phyloP scores from a whole-genome alignment of 2,113 vertebrate species.

The Hemichromis elongatus region DNA sequence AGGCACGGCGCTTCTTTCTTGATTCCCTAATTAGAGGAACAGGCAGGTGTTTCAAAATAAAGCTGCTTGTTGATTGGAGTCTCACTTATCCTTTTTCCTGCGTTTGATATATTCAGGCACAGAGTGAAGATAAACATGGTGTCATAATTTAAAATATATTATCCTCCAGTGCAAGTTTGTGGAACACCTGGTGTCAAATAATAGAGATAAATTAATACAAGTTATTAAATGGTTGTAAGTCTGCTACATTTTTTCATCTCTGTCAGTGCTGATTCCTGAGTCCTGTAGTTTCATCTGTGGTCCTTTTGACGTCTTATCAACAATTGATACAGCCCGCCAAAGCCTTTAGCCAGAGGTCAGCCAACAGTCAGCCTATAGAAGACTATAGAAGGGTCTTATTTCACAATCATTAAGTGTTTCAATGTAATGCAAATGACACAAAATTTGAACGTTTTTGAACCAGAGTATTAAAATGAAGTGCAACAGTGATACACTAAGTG shows the following conservation, averaged over 20 bases:
- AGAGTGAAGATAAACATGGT: background rate
- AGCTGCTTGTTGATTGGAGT: background rate
- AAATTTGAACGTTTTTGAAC: too few species aligned
- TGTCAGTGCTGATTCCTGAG: background rate
- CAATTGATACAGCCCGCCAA: background rate
- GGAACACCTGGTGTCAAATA: background rate
- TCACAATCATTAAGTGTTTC: too few species aligned
- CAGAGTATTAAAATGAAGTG: too few species aligned
- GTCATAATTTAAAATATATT: background rate
- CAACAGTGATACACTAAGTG: background rate
- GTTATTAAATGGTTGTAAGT: background rate
- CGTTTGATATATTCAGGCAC: background rate
- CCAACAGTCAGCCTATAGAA: background rate
- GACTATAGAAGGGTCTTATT: too few species aligned
- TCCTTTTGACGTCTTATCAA: background rate
- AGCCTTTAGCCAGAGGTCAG: background rate
- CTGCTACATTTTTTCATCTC: background rate
- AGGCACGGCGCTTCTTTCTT: background rate
- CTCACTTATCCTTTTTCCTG: background rate
- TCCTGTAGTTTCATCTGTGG: background rate
- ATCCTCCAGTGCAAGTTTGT: background rate
- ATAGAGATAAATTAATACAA: background rate
- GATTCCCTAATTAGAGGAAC: background rate
- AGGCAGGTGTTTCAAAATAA: background rate
- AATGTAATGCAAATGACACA: too few species aligned